These are phyloP conservation scores for Nipponacmea schrenckii DNA, from an alignment of 2,888 invertebrate genomes.

Conservation along the genomic window DNA sequence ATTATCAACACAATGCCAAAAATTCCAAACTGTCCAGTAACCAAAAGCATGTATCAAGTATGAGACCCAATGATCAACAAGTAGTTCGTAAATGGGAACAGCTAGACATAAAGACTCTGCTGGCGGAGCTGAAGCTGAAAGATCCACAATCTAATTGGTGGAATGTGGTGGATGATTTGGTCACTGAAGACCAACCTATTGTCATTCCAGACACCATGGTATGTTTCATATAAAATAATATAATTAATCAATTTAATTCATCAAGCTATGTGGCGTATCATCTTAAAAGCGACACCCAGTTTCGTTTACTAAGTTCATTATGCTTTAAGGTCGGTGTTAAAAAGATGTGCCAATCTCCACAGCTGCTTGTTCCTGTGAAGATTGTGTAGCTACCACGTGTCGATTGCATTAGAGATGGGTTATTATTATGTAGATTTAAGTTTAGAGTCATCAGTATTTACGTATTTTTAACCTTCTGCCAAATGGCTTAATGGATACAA, in stretches of 20 bases:
- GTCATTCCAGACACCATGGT: slow-evolving; percentile 14
- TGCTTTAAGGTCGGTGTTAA: no score
- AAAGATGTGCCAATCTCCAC: no score
- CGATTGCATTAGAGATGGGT: no score
- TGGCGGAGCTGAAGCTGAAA: neutral
- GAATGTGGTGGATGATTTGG: slow-evolving; percentile 13
- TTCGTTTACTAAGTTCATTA: no score
- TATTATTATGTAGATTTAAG: no score
- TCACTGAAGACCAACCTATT: neutral
- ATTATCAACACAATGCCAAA: no score
- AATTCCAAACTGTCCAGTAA: no score
- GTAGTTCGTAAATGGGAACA: neutral
- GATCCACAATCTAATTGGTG: slow-evolving; percentile 13
- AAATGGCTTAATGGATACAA: neutral
- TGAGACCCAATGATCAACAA: neutral
- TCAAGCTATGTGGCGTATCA: neutral
- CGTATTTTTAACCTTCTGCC: no score
- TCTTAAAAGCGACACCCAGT: no score
- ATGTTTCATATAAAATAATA: neutral
- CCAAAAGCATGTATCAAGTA: neutral
- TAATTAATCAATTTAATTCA: neutral
- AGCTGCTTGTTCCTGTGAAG: no score
- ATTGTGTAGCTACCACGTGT: no score
- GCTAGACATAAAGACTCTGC: neutral
- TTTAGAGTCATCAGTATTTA: no score